Percentiles rank a stretch among this genome's conserved stretches.
phyloP scores from a whole-genome alignment of 2,113 vertebrate species.

The Burhinus bistriatus region DNA sequence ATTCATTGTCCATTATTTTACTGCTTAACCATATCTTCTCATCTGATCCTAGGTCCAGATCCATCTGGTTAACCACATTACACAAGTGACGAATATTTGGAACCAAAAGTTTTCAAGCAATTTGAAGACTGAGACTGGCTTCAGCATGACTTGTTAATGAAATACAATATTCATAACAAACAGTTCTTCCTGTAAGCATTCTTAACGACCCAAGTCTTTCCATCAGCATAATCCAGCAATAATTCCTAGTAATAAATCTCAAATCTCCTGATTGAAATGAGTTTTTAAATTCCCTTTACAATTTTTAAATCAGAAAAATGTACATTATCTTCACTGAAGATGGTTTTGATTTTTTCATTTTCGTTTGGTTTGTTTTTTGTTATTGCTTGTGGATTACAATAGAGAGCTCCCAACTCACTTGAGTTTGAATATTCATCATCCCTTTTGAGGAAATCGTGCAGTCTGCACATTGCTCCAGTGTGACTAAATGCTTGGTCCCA shows the following conservation, averaged over 20 bases:
- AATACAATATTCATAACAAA: not conserved
- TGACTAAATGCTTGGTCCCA: not conserved
- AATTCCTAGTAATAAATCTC: not conserved
- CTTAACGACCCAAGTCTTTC: not conserved
- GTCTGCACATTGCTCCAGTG: not conserved
- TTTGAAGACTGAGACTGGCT: not conserved
- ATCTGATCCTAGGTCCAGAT: not conserved
- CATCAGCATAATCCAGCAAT: not conserved
- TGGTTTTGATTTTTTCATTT: not conserved
- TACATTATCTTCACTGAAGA: not conserved
- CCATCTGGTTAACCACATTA: not conserved
- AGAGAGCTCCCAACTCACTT: not conserved
- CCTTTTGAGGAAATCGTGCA: not conserved
- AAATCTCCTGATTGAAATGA: not conserved
- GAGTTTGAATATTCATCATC: not conserved
- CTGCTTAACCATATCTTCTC: not conserved
- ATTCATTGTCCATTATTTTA: not conserved
- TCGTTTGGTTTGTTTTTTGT: not conserved
- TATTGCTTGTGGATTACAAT: not conserved
- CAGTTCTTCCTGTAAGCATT: not conserved
- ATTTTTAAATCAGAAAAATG: not conserved
- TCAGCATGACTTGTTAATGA: not conserved
- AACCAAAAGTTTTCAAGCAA: not conserved
- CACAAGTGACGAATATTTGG: not conserved
- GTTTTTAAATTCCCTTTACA: not conserved